These are phyloP conservation scores for Proterorhinus semilunaris DNA, from an alignment of 2,113 vertebrate genomes.

Conservation along the genomic window DNA sequence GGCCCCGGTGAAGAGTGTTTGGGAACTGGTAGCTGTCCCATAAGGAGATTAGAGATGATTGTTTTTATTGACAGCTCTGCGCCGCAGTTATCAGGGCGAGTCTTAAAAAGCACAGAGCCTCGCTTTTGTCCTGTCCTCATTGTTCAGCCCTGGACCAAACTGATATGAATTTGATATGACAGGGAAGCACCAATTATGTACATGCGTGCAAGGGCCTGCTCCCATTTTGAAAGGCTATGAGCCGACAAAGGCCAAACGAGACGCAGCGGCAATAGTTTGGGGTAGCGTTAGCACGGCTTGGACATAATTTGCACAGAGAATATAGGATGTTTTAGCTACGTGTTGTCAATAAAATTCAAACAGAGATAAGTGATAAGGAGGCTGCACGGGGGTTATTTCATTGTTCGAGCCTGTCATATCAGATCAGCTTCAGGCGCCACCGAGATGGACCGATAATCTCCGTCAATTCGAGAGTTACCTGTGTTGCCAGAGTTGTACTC, in stretches of 20 bases:
- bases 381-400: constrained; percentile 13
- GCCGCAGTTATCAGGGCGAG: constrained; percentile 73
- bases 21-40: constrained; percentile 58
- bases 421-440: constrained; percentile 46
- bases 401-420: constrained; percentile 34
- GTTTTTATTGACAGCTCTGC: constrained; percentile 78
- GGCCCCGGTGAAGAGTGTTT: constrained; percentile 55
- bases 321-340: constrained; percentile 38
- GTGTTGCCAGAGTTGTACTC: constrained; percentile 1
- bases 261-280: constrained; percentile 49
- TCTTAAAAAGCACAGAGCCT: constrained; percentile 49
- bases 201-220: constrained; percentile 58
- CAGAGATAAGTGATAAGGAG: constrained; percentile 49
- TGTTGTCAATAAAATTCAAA: constrained; percentile 57
- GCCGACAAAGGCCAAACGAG: constrained; percentile 41
- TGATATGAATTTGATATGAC: constrained; percentile 80
- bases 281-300: constrained; percentile 26
- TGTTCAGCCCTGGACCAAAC: constrained; percentile 52
- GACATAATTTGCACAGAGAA: constrained; percentile 42
- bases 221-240: constrained; percentile 47
- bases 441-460: constrained; percentile 35
- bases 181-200: constrained; percentile 79
- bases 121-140: constrained; percentile 68
- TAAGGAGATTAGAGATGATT: constrained; percentile 79
- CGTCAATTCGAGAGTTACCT: constrained; percentile 19